Percentiles rank a stretch among this genome's conserved stretches.
Conservation (phyloP, 2,113 vertebrate genomes). For the Manacus vitellinus region DNA sequence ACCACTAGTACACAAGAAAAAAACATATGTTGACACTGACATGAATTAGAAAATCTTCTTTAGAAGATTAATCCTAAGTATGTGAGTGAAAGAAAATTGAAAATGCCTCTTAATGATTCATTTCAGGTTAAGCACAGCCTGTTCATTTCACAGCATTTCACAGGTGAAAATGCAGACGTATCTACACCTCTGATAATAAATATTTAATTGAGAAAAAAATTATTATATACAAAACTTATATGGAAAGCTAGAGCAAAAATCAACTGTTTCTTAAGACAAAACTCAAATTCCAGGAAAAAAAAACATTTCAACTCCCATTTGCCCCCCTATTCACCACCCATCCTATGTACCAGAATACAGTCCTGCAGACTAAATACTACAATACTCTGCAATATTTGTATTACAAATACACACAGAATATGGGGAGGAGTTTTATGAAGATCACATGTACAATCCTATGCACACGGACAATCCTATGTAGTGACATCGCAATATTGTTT, state of each 20-base stretch:
- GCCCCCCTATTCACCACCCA: background rate
- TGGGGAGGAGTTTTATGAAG: background rate
- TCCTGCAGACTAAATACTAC: background rate
- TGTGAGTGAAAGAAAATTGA: background rate
- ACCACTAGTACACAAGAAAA: background rate
- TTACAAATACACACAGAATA: background rate
- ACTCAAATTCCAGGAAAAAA: background rate
- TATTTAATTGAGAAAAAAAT: background rate
- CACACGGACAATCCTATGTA: background rate
- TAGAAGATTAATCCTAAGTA: background rate
- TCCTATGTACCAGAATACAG: background rate
- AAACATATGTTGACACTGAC: fast-evolving
- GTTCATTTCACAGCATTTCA: background rate
- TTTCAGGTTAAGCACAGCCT: background rate
- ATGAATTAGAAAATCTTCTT: background rate
- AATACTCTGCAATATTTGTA: background rate
- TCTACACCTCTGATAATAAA: background rate
- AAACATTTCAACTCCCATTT: background rate
- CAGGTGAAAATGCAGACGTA: background rate
- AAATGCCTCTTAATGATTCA: background rate
- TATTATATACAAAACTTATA: background rate
- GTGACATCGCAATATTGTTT: background rate
- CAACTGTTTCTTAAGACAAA: background rate
- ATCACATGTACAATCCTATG: background rate
- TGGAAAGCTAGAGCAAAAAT: background rate